These are phyloP conservation scores for Remorina albescens DNA, from an alignment of 2,797 vertebrate genomes.

Conservation along the genomic window DNA sequence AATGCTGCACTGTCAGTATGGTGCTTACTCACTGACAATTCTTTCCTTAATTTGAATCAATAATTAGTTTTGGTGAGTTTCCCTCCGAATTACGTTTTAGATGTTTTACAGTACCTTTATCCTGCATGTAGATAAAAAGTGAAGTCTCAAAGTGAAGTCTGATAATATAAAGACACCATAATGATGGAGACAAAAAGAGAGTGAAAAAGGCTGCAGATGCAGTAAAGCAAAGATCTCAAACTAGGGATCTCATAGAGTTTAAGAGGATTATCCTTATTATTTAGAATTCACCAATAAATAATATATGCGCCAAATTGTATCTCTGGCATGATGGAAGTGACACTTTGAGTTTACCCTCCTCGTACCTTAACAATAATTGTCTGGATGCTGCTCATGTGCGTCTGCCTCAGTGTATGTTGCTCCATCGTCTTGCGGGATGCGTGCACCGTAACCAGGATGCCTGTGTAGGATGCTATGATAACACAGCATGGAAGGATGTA, in stretches of 20 bases:
- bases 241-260: not conserved
- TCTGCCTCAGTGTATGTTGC: constrained; percentile 71
- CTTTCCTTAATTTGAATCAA: not conserved
- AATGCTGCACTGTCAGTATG: not conserved
- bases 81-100: not conserved
- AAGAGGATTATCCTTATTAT: not conserved
- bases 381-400: constrained; percentile 82
- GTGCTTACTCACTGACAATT: not conserved
- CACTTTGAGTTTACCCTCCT: not conserved
- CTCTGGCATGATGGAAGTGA: not conserved
- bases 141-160: not conserved
- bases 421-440: constrained; percentile 84
- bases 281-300: not conserved
- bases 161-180: not conserved
- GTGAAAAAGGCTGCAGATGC: not conserved
- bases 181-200: not conserved
- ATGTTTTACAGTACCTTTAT: no score
- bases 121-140: not conserved
- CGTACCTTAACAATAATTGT: constrained; percentile 85
- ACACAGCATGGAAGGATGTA: constrained; percentile 86
- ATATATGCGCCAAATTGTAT: not conserved
- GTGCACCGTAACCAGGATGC: constrained; percentile 83
- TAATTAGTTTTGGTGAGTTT: not conserved
- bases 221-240: not conserved
- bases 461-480: constrained; percentile 84